Percentiles rank a stretch among this genome's conserved stretches.
phyloP scores from a whole-genome alignment of 2,797 vertebrate genomes.

The Leptatherina wallacei region DNA sequence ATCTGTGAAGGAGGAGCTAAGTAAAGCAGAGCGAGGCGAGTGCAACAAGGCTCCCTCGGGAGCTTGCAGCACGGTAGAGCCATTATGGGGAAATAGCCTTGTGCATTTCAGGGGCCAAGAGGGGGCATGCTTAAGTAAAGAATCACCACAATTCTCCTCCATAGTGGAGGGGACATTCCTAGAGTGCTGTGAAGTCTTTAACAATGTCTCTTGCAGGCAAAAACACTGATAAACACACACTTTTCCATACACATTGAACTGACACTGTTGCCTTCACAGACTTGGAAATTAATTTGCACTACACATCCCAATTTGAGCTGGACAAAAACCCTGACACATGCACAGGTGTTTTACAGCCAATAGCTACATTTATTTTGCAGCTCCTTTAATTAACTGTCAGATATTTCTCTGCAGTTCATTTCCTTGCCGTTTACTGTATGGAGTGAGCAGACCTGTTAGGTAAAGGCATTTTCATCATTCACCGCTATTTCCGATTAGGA shows the following conservation, averaged over 20 bases:
- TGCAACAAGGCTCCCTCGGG: conserved; percentile 63
- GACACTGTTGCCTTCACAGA: neutral
- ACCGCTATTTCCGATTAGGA: conserved; percentile 56
- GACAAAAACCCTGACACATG: conserved; percentile 26
- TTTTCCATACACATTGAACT: neutral
- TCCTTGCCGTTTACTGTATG: conserved; percentile 35
- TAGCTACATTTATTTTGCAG: conserved; percentile 46
- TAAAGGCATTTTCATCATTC: conserved; percentile 74
- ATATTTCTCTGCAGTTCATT: conserved; percentile 43
- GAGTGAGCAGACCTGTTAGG: conserved; percentile 62
- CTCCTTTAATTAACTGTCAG: conserved; percentile 56
- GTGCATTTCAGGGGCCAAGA: conserved; percentile 76
- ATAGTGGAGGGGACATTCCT: conserved; percentile 39
- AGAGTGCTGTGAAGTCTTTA: conserved; percentile 30
- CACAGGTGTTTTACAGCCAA: conserved; percentile 44
- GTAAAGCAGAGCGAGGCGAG: conserved; percentile 52
- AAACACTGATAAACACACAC: conserved; percentile 6
- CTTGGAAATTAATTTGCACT: conserved; percentile 18
- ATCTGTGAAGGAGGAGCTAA: conserved; percentile 37
- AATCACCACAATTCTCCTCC: conserved; percentile 72
- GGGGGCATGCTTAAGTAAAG: conserved; percentile 79
- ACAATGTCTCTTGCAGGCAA: conserved; percentile 22
- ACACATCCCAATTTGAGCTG: conserved; percentile 8
- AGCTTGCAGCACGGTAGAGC: conserved; percentile 66
- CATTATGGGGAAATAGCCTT: conserved; percentile 77